Evolutionary conservation across 2,888 invertebrate genomes (phyloP), one percentile per base, ranked within the genome.

Genomic region (Lithophane semibrunnea): DNA sequence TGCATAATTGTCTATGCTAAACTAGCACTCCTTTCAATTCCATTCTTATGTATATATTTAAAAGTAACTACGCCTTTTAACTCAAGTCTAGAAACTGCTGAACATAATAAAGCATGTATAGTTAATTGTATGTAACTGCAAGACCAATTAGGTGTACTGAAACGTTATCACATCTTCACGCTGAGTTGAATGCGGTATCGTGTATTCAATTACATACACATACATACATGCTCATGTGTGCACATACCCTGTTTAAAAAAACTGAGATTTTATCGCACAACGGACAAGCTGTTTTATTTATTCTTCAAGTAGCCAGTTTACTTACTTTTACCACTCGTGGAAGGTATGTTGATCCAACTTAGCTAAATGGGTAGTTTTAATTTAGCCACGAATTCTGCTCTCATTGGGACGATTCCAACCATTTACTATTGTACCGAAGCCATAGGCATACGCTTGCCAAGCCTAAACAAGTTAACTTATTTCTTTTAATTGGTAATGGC

Each of bases 81-180:
- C 44, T 60, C 47, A 61, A 73, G 47, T 47, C 54, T 79, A 71
- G 64, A 75, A 83, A 72, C 69, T 69, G 44, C 56, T 64, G 44
- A 70, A 76, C 54, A 75, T 47, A 76, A 79, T 72, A 79, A 68
- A 80, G n/a, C 69, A 37, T 73, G 80, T 77, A 72, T 75, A 54
- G 73, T 75, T 82, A 82, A 85, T 87, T 77, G 71, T 79, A 80
- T 77, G 64, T 77, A 82, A 80, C 77, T 84, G 82, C 77, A 79
- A 72, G 63, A 81, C 74, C 79, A 86, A 88, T 88, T 85, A 88
- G 75, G 56, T 77, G 80, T 75, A 75, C 79, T 80, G 86, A 80
- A 74, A 79, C 80, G 76, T 88, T 88, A 88, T 88, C 86, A 88
- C 80, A 86, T 88, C 86, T 89, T 88, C 78, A 86, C 84, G 86